A percentile compares a stretch with the other conserved stretches of the same genome.
phyloP scores from a whole-genome alignment of 2,888 invertebrate species.

The Anoplius nigerrimus region DNA sequence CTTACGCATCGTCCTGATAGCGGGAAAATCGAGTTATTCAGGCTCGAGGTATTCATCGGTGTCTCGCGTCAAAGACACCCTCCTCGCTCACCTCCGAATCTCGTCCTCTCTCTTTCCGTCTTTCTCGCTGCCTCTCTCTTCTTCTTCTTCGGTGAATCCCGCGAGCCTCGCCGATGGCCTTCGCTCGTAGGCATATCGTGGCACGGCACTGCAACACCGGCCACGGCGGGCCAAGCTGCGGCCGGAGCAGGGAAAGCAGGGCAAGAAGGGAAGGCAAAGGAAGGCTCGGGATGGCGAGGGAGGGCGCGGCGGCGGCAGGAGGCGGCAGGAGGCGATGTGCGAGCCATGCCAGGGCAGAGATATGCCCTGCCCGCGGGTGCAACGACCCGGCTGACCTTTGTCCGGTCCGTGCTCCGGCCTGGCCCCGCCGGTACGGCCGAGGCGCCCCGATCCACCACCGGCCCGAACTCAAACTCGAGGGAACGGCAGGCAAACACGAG shows the following conservation, averaged over 20 bases:
- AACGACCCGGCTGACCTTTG: constrained; percentile 74
- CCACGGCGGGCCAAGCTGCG: constrained; percentile 6
- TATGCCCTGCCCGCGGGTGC: constrained; percentile 74
- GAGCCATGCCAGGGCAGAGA: constrained; percentile 58
- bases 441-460: constrained; percentile 39
- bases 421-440: constrained; percentile 57
- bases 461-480: constrained; percentile 34
- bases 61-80: too few species aligned
- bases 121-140: background rate
- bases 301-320: background rate
- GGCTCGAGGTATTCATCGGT: too few species aligned
- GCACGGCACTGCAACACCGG: constrained; percentile 13
- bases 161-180: constrained; percentile 22
- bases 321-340: constrained; percentile 17
- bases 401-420: constrained; percentile 68
- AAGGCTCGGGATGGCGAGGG: background rate
- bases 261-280: constrained; percentile 29
- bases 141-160: background rate
- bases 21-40: too few species aligned
- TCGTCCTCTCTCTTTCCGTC: background rate
- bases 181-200: constrained; percentile 25
- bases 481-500: constrained; percentile 36
- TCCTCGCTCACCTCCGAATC: background rate
- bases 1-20: too few species aligned
- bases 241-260: constrained; percentile 29